Conservation (phyloP, 2,797 vertebrate genomes). For the Gallinago solitaria region DNA sequence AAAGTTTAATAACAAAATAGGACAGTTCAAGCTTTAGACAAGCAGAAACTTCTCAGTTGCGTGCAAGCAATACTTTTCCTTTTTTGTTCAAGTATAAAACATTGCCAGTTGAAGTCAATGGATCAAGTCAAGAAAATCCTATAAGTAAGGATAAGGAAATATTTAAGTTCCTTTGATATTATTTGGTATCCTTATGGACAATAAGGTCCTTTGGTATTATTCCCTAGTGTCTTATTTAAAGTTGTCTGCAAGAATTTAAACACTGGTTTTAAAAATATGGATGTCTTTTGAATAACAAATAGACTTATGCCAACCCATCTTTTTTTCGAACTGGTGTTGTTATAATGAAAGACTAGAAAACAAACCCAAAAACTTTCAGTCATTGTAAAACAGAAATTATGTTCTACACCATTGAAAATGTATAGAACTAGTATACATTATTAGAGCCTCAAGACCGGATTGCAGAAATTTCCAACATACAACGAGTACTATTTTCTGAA, state of each 20-base stretch:
- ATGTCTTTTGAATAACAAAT: background rate
- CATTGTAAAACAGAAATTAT: background rate
- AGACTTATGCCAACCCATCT: background rate
- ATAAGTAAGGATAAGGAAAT: background rate
- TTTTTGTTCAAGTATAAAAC: background rate
- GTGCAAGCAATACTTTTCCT: background rate
- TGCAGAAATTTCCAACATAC: background rate
- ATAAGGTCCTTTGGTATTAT: background rate
- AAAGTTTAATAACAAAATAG: constrained; percentile 1
- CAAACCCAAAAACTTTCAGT: background rate
- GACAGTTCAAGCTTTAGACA: background rate
- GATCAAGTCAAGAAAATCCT: background rate
- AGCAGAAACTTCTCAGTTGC: background rate
- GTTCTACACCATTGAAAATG: background rate
- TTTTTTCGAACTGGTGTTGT: background rate
- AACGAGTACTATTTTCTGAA: background rate
- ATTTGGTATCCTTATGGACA: background rate
- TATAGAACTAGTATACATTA: background rate
- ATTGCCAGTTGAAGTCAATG: background rate
- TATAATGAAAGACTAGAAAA: background rate
- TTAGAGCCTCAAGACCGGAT: background rate
- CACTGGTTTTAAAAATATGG: background rate
- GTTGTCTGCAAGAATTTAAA: background rate
- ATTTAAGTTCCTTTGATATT: background rate
- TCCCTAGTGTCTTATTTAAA: background rate